A percentile compares a stretch with the other conserved stretches of the same genome.
Conservation (phyloP, 2,113 vertebrate genomes). For the Coptodon bakossiorum region DNA sequence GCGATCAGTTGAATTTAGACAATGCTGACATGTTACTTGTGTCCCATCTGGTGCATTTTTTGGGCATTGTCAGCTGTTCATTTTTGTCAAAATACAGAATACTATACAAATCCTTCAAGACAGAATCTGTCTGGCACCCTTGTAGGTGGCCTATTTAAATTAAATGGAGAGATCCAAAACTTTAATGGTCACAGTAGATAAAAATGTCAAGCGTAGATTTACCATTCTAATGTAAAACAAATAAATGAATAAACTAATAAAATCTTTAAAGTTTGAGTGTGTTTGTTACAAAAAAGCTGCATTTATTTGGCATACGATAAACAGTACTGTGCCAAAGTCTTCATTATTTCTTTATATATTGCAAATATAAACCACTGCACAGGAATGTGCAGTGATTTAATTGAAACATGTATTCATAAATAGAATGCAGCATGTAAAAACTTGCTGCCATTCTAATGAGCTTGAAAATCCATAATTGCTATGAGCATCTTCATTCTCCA, state of each 20-base stretch:
- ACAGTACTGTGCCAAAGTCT: too few relatives aligned
- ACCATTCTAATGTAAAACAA: neutral
- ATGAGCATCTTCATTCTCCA: neutral
- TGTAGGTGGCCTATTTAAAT: neutral
- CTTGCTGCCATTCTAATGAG: neutral
- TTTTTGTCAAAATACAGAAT: neutral
- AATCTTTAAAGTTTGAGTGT: neutral
- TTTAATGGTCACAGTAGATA: neutral
- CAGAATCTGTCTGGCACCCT: neutral
- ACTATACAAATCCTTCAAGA: neutral
- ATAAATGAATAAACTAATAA: neutral
- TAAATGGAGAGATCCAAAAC: neutral
- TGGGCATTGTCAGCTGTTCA: neutral
- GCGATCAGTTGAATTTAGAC: neutral
- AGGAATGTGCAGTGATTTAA: neutral
- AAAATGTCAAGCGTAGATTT: neutral
- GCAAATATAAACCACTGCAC: neutral
- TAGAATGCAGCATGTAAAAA: neutral
- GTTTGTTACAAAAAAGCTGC: neutral
- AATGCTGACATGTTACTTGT: neutral
- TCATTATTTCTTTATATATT: neutral
- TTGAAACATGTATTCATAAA: neutral
- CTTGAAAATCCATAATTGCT: neutral
- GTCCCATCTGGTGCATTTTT: neutral
- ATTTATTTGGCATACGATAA: neutral